Conservation (phyloP, 2,113 vertebrate species). For the Rutilus rutilus region DNA sequence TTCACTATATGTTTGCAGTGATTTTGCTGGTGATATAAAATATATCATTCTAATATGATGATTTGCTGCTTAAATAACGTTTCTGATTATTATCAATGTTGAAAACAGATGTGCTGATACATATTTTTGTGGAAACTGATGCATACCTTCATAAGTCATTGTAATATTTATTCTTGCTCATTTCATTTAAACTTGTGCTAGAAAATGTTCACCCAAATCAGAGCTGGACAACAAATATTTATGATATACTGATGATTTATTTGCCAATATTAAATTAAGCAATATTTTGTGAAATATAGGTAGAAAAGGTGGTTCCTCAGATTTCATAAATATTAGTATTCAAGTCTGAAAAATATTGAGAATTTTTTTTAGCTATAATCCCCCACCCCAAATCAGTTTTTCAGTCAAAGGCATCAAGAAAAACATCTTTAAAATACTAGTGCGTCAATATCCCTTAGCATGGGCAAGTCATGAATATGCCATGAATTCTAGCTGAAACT, state of each 20-base stretch:
- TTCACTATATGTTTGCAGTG: neutral
- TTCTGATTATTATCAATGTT: no score
- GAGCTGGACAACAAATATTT: neutral
- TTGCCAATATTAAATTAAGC: neutral
- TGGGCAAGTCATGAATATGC: constrained; percentile 7
- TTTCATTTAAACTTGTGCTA: no score
- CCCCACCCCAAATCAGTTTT: neutral
- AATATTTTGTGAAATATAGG: neutral
- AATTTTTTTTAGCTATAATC: neutral
- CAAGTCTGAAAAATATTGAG: neutral
- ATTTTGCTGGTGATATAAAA: neutral
- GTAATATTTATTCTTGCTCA: no score
- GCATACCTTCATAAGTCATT: no score
- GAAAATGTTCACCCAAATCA: neutral
- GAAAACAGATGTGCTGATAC: no score
- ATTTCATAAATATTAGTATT: neutral
- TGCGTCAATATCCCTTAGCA: neutral
- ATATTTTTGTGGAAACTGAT: no score
- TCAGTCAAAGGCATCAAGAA: neutral
- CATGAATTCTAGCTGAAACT: neutral
- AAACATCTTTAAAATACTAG: neutral
- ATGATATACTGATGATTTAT: neutral
- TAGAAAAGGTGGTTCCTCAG: neutral
- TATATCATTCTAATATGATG: no score
- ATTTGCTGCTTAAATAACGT: no score